Base-by-base conservation (phyloP, 2,888 invertebrate species). In the Trissonchulus latispiculum region DNA sequence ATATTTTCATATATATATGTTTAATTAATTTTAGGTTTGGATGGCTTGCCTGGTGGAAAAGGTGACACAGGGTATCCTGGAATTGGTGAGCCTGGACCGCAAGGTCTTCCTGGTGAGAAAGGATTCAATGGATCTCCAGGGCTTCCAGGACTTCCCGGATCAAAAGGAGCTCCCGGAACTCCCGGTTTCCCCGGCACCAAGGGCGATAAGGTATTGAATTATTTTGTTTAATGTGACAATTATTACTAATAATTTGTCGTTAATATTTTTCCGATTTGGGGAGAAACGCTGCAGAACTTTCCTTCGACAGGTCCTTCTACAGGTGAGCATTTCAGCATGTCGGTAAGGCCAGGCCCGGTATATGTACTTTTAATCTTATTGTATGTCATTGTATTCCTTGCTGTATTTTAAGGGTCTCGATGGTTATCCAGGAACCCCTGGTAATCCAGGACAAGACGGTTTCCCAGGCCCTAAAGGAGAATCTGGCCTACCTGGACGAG, bases 121-220 rank as follows among this genome's bases (percentile, higher is more conserved):
- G 81, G 82, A 75, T 79, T 80, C 75, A 71, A 72, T 67, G 91
- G 91, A 2, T 83, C 86, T 23, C 88, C 88, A 33, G 83, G 83
- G 71, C 70, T 66, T 28, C 72, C 76, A 29, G 76, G 76, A 36
- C 18, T 70, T 15, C 72, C 75, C 37, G 76, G 76, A 2, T 28
- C 1, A 23, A 72, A 75, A 37, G 80, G 80, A 31, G 76, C 72
- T n/a, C 77, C 75, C 66, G 80, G 80, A 28, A 68, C 73, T 23
- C 35, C 68, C 29, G 80, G 79, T 15, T 73, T 72, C 3, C 75
- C 73, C 1, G 77, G 77, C n/a, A 64, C 68, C 15, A 71, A 72
- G 8, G 78, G 73, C 33, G 67, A 67, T 2, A 76, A 72, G 72
- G 79, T 48, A 48, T n/a, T n/a, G n/a, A n/a, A n/a, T n/a, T n/a